These are phyloP conservation scores for Seira musarum DNA, from an alignment of 2,888 invertebrate genomes.

Conservation along the genomic window DNA sequence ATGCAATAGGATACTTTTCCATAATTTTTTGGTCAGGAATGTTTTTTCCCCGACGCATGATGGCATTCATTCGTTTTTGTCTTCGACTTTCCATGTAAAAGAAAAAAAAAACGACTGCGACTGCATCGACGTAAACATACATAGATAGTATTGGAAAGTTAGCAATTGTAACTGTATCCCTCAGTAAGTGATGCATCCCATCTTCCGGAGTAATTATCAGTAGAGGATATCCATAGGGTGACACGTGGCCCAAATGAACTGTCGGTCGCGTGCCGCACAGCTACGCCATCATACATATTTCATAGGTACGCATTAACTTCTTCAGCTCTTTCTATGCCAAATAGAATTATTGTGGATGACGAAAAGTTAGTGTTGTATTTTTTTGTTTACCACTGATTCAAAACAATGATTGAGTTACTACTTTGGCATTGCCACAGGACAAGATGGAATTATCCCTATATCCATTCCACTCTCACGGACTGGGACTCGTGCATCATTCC, in stretches of 20 bases:
- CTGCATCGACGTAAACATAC: too few species aligned
- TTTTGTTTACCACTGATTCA: constrained; percentile 45
- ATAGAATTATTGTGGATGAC: not conserved
- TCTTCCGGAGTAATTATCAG: constrained; percentile 67
- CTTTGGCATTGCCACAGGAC: too few species aligned
- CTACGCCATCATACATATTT: constrained; percentile 33
- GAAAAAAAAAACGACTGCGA: too few species aligned
- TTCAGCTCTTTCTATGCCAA: not conserved
- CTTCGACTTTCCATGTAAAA: constrained; percentile 3
- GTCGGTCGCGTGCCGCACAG: constrained; percentile 64
- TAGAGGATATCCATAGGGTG: constrained; percentile 63
- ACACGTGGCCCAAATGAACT: constrained; percentile 68
- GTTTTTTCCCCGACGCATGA: too few species aligned
- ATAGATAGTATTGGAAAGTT: not conserved
- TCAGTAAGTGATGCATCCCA: constrained; percentile 52
- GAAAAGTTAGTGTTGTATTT: constrained; percentile 23
- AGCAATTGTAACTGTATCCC: constrained; percentile 43
- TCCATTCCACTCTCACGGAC: not conserved
- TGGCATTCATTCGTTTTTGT: constrained; percentile 19
- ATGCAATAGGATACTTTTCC: constrained; percentile 50
- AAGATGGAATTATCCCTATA: not conserved
- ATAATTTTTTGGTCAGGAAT: constrained; percentile 11
- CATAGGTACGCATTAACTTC: constrained; percentile 10
- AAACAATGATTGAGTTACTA: too few species aligned
- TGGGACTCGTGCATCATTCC: too few species aligned